Evolutionary conservation across 2,888 invertebrate genomes (phyloP).

Genomic region (Chalcosyrphus nemorum): DNA sequence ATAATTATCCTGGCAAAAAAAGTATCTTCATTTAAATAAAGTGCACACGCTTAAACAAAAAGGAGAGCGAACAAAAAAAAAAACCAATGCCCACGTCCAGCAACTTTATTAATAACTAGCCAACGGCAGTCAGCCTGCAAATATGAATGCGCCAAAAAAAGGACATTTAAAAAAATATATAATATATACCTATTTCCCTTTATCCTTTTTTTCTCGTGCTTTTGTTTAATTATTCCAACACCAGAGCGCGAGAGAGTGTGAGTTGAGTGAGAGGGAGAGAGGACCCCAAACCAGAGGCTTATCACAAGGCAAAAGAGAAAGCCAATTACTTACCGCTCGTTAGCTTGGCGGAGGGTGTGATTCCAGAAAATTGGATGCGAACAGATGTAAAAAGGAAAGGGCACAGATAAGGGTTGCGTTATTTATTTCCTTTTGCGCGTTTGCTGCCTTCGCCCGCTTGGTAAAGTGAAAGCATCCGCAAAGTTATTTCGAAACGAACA

Average conservation of each 20-base stretch:
- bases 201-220: neutral
- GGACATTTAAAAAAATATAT: neutral
- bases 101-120: constrained; percentile 37
- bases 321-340: constrained; percentile 56
- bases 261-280: no score
- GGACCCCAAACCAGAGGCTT: no score
- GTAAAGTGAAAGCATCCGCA: constrained; percentile 15
- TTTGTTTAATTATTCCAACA: constrained; percentile 34
- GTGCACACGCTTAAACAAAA: constrained; percentile 22
- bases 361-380: constrained; percentile 50
- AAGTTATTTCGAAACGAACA: constrained; percentile 39
- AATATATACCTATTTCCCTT: neutral
- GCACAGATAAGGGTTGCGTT: constrained; percentile 34
- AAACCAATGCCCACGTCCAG: neutral
- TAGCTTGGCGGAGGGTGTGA: constrained; percentile 38
- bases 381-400: constrained; percentile 38
- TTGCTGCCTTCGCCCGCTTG: no score
- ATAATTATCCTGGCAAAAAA: neutral
- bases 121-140: neutral
- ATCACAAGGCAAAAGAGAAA: constrained; percentile 11
- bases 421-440: constrained; percentile 22
- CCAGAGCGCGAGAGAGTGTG: neutral
- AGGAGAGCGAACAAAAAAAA: no score
- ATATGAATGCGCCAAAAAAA: constrained; percentile 12
- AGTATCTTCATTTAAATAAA: constrained; percentile 35